Conservation (phyloP, 2,113 vertebrate species). For the Saguinus midas region DNA sequence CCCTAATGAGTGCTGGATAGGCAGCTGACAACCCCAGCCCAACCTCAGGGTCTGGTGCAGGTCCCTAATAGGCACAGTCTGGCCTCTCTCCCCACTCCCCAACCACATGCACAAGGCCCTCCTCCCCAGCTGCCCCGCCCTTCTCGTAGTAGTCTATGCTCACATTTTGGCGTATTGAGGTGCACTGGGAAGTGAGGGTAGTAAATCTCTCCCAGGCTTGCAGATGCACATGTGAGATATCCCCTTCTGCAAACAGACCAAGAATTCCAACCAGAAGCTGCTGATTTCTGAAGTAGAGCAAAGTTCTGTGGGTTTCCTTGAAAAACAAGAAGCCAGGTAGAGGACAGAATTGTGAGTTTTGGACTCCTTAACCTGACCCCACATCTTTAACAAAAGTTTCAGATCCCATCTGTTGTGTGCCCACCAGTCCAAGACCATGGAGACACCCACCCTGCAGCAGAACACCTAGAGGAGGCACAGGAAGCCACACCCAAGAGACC, state of each 20-base stretch:
- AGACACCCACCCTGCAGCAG: background rate
- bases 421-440: background rate
- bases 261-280: background rate
- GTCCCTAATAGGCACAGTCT: background rate
- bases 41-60: no score
- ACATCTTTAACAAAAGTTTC: background rate
- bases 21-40: background rate
- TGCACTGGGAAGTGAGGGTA: background rate
- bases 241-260: background rate
- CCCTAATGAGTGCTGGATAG: background rate
- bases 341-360: background rate
- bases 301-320: background rate
- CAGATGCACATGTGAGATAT: background rate
- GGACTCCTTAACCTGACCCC: background rate
- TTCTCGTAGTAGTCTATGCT: background rate
- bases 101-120: background rate
- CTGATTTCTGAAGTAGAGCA: background rate
- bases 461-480: no score
- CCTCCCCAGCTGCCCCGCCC: no score
- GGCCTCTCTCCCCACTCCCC: no score
- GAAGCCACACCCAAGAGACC: no score
- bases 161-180: background rate
- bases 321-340: background rate
- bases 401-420: background rate
- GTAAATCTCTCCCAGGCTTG: background rate